phyloP scores from a whole-genome alignment of 2,888 invertebrate genomes.

The Palloptera scutellata region DNA sequence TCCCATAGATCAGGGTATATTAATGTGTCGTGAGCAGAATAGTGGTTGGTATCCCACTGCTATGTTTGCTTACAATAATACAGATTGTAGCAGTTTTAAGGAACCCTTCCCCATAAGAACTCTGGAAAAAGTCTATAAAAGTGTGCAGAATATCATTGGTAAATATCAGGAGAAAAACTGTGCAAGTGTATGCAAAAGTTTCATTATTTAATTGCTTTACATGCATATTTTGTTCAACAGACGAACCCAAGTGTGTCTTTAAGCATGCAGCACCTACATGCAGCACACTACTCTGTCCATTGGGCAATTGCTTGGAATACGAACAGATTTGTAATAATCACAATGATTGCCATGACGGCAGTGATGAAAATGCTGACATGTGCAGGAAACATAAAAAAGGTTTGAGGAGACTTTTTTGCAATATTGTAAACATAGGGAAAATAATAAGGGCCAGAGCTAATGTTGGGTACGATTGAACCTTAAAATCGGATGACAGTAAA shows the following conservation, averaged over 20 bases:
- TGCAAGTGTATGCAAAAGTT: background rate
- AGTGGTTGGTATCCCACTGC: constrained; percentile 78
- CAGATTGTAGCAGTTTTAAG: constrained; percentile 63
- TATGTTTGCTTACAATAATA: constrained; percentile 69
- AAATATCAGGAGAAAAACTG: constrained; percentile 6
- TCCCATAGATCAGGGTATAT: constrained; percentile 72
- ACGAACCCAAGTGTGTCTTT: constrained; percentile 51
- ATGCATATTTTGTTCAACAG: constrained; percentile 37
- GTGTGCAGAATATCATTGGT: constrained; percentile 57
- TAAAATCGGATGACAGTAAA: no score
- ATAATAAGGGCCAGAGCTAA: no score
- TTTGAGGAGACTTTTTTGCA: constrained; percentile 28
- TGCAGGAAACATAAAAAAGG: constrained; percentile 51
- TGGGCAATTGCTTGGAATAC: constrained; percentile 73
- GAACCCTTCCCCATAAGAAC: constrained; percentile 49
- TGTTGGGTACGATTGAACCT: no score
- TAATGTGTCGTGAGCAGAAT: constrained; percentile 71
- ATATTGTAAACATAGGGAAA: no score
- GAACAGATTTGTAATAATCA: constrained; percentile 73
- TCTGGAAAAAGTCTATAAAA: constrained; percentile 49
- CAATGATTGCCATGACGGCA: constrained; percentile 73
- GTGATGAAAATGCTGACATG: constrained; percentile 69
- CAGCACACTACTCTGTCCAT: constrained; percentile 70
- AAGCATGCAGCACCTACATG: constrained; percentile 62
- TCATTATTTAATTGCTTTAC: no score